Evolutionary conservation across 2,113 vertebrate genomes (phyloP).

Genomic region (Sinosuthora webbiana): DNA sequence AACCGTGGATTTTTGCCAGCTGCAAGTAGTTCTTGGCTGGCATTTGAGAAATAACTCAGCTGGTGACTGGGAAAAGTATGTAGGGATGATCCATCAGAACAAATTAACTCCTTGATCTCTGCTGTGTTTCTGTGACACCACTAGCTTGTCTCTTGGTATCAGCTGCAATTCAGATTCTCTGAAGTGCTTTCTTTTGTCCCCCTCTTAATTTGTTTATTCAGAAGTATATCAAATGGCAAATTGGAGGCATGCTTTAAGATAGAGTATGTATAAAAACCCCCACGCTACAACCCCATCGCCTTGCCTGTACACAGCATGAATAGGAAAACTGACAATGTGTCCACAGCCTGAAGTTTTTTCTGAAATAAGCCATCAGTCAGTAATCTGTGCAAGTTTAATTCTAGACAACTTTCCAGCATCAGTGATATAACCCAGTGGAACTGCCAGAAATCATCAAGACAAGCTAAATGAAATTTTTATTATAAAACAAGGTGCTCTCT

Average conservation of each 20-base stretch:
- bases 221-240: not conserved
- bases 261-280: not conserved
- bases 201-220: not conserved
- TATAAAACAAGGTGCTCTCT: not conserved
- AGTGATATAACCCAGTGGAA: not conserved
- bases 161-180: not conserved
- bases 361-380: not conserved
- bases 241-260: not conserved
- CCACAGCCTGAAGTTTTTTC: not conserved
- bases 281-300: not conserved
- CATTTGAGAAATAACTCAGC: conserved; percentile 20
- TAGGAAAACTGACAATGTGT: not conserved
- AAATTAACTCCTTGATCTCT: conserved; percentile 9
- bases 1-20: conserved; percentile 5
- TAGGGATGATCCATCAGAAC: not conserved
- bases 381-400: not conserved
- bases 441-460: not conserved
- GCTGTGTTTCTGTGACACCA: not conserved
- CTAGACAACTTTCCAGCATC: not conserved
- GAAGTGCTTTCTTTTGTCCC: not conserved
- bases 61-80: conserved; percentile 14
- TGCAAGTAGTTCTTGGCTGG: conserved; percentile 34
- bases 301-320: not conserved
- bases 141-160: not conserved
- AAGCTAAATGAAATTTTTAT: not conserved